Base-by-base conservation (phyloP, 2,113 vertebrate species). In the Gulo gulo region DNA sequence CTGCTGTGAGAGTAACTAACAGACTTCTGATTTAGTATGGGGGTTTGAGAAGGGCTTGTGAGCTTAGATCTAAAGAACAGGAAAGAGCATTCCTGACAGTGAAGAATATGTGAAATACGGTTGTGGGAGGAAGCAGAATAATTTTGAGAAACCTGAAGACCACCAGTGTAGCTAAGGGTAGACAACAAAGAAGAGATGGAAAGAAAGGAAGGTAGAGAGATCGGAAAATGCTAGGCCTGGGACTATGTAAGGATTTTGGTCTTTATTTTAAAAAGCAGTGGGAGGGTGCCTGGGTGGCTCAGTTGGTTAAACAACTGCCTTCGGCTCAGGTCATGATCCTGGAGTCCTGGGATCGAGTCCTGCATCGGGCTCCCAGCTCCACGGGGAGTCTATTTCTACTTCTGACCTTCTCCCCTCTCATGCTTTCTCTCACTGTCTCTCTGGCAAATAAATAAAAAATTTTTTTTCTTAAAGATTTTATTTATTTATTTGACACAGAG, bases 221-320 rank as follows among this genome's bases (percentile, higher is more conserved):
- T 57, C 5, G 73, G 84, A 88, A 85, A 84, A 84, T 92, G 15
- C 23, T 88, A 74, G 9, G 34, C 69, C 36, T 50, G 55, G 57
- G 80, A 65, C 55, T 16, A 2, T 71, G 34, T 84, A 87, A 80
- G 20, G 12, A 95, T 95, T 95, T 94, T 86, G 24, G 26, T 74
- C 63, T 97, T 80, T 69, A 61, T 74, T 92, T 95, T 67, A 59
- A 95, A 78, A 95, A 95, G 18, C 16, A 76, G 0, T 95, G 8
- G 65, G 76, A 95, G 52, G 52, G 52, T 3, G 52, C 15, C 52
- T 55, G 52, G 15, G 52, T 55, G 52, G 52, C 52, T 55, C 52
- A 55, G 52, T 55, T 16, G 50, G 50, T 50, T 52, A 16, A 52
- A 52, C 15, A 55, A 55, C 52, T 55, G 52, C 16, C 16, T 55